Evolutionary conservation across 1,140 invertebrate genomes (phyloP), one percentile per base, ranked within the genome.

Genomic region (Tetragnatha versicolor): DNA sequence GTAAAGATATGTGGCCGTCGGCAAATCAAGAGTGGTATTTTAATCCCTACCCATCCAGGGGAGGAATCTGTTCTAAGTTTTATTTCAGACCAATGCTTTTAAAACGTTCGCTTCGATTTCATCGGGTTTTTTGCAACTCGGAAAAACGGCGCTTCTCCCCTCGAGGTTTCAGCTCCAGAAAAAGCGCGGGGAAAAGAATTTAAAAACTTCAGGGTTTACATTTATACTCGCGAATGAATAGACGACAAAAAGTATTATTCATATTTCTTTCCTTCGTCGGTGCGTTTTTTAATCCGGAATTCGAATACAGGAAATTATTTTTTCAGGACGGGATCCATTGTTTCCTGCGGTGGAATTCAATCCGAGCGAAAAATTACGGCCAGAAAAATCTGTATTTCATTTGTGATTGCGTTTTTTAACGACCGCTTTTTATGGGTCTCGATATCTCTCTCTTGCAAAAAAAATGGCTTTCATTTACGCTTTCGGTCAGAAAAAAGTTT

Each of bases 11-110:
- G 29, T 58, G 2, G 55, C 55, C 55, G 31, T 31, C 2, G 55
- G 55, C 29, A 31, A 33, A 58, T 58, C 35, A 58, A 58, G 55
- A 27, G 35, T 7, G 55, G 55, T 20, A 58, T 58, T 58, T 58
- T 58, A 58, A 58, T 58, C 55, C n/a, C n/a, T n/a, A n/a, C n/a
- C n/a, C 55, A 58, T 33, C 27, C 29, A 33, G 35, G 17, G 25
- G 31, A 33, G 29, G 55, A 58, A 58, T 7, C 3, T 9, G 20
- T 22, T 22, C 12, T 42, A 58, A 58, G 17, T 58, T 58, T 58
- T 31, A 58, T 58, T 58, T 58, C 55, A 58, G 55, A 17, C 29
- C 29, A 58, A n/a, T 58, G 55, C 55, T 58, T 58, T 58, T 58
- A 58, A 58, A 58, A 20, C 3, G 14, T 20, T 17, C 6, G 55